phyloP scores from a whole-genome alignment of 2,797 vertebrate species.

The Pangasius larnaudii region DNA sequence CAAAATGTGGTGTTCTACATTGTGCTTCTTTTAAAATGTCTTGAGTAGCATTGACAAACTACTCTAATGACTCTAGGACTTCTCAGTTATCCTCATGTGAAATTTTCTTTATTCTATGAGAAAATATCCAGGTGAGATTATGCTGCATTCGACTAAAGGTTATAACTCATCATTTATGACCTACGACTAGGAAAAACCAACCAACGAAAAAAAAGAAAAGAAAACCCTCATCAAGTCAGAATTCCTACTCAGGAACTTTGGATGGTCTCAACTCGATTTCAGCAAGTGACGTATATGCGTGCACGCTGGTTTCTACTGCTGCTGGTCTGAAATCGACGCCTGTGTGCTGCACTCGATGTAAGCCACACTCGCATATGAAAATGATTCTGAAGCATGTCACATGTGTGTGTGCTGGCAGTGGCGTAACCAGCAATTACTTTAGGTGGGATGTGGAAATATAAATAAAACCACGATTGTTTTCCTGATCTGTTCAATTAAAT shows the following conservation, averaged over 20 bases:
- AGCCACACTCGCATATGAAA: neutral
- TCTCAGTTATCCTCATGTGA: constrained; percentile 4
- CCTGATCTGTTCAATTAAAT: neutral
- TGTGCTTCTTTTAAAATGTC: neutral
- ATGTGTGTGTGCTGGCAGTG: neutral
- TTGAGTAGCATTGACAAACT: constrained; percentile 4
- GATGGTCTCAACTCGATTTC: no score
- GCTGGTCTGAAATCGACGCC: neutral
- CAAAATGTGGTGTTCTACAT: constrained; percentile 2
- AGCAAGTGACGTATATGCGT: neutral
- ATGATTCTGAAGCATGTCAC: neutral
- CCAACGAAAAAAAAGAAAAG: neutral
- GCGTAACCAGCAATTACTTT: neutral
- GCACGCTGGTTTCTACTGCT: neutral
- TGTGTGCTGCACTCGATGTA: neutral
- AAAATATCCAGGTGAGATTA: constrained; percentile 25
- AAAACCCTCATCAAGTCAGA: neutral
- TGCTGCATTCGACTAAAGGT: neutral
- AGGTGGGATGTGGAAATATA: neutral
- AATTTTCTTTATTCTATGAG: constrained; percentile 3
- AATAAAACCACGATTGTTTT: neutral
- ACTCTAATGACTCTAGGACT: constrained; percentile 6
- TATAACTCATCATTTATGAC: neutral
- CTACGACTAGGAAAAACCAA: neutral
- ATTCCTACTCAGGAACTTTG: no score